Percentiles rank a stretch among this genome's conserved stretches.
These are phyloP conservation scores for Salmo trutta DNA, from an alignment of 2,797 vertebrate genomes.

Conservation along the genomic window DNA sequence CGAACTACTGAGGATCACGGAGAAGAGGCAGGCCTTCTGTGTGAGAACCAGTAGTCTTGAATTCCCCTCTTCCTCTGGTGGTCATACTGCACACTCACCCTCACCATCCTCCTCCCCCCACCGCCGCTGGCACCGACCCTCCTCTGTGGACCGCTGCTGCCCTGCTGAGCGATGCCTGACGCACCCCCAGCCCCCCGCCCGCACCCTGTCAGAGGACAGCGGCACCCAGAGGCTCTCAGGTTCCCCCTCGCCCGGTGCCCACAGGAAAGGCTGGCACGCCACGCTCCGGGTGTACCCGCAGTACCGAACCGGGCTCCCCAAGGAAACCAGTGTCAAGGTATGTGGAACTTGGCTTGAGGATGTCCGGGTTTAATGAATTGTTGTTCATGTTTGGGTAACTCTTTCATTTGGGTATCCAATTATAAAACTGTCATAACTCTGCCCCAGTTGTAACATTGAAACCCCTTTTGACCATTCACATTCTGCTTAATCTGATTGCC, in stretches of 20 bases:
- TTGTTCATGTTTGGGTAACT: not conserved
- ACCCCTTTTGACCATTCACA: not conserved
- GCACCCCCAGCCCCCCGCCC: conserved; percentile 48
- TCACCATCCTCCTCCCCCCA: conserved; percentile 58
- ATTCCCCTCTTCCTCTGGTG: conserved; percentile 71
- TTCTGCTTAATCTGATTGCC: not conserved
- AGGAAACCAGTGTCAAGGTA: conserved; percentile 90
- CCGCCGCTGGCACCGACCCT: conserved; percentile 64
- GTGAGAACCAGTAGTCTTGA: conserved; percentile 91
- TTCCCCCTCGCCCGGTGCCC: conserved; percentile 57
- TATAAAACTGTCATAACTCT: not conserved
- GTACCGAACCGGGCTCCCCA: conserved; percentile 86
- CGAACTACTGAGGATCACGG: conserved; percentile 87
- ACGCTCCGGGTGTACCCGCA: conserved; percentile 85
- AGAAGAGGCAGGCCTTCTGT: conserved; percentile 89
- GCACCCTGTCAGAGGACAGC: conserved; percentile 81
- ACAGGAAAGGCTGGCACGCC: conserved; percentile 74
- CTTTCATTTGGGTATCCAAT: not conserved
- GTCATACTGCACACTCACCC: conserved; percentile 39
- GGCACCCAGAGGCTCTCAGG: conserved; percentile 78
- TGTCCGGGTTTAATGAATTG: not conserved
- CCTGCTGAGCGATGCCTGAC: conserved; percentile 51
- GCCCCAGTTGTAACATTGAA: not conserved
- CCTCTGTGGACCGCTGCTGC: conserved; percentile 72
- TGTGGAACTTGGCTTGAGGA: not conserved